These are phyloP conservation scores for Enteromius treurensis DNA, from an alignment of 2,797 vertebrate species.

Conservation along the genomic window DNA sequence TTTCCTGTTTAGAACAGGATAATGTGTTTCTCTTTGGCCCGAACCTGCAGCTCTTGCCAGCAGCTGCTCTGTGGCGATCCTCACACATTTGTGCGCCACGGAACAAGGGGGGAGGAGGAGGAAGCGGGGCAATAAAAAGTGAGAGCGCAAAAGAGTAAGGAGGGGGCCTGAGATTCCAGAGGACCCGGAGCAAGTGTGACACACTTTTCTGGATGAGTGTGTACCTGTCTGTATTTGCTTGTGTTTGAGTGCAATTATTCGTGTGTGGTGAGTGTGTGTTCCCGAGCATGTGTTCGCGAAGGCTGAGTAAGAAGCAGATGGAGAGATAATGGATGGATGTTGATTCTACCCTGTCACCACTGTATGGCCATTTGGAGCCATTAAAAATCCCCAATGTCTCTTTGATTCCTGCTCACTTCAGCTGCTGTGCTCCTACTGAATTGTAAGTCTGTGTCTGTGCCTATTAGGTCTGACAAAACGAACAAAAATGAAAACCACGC, in stretches of 20 bases:
- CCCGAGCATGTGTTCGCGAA: conserved; percentile 26
- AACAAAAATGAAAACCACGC: conserved; percentile 52
- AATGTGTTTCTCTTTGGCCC: conserved; percentile 59
- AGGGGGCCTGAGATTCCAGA: conserved; percentile 60
- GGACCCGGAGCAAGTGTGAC: conserved; percentile 41
- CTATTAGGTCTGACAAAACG: conserved; percentile 33
- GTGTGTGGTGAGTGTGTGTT: conserved; percentile 51
- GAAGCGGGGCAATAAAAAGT: conserved; percentile 64
- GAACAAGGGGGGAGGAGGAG: conserved; percentile 54
- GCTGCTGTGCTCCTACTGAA: conserved; percentile 56
- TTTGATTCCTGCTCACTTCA: conserved; percentile 63
- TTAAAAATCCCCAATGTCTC: conserved; percentile 63
- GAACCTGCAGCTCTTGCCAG: conserved; percentile 39
- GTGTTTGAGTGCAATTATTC: conserved; percentile 30
- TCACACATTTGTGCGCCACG: conserved; percentile 55
- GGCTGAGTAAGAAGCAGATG: conserved; percentile 44
- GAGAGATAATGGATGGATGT: conserved; percentile 65
- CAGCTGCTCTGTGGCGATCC: conserved; percentile 60
- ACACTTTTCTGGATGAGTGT: conserved; percentile 27
- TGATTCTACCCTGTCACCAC: conserved; percentile 66
- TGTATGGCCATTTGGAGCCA: conserved; percentile 63
- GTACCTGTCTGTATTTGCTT: conserved; percentile 55
- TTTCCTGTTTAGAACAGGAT: conserved; percentile 62
- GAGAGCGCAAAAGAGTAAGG: conserved; percentile 58
- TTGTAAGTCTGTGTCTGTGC: conserved; percentile 5